Base-by-base conservation (phyloP, 1,140 invertebrate species). In the Metopolophium dirhodum region DNA sequence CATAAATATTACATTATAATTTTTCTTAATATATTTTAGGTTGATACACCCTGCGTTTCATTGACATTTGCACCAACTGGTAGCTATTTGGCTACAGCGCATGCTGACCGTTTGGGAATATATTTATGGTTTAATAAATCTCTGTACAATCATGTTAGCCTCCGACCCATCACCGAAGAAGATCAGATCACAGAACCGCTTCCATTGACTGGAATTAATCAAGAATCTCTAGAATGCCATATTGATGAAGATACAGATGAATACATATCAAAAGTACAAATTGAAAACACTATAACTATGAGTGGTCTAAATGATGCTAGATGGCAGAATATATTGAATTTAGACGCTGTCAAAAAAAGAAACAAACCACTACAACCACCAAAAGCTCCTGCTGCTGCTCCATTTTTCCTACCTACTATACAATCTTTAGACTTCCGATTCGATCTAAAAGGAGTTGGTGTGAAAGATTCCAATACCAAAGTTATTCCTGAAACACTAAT, bases 361-460 rank as follows among this genome's bases (percentile, higher is more conserved):
- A 99, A 99, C 95, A 99, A 99, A 95, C 98, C 99, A 0, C 98
- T 97, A 95, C 97, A 97, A 89, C 96, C 98, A 14, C 96, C 97
- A 0, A 98, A 98, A 94, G 96, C 96, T 2, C 97, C 97, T 0
- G 98, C 98, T 96, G 96, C 96, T 47, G 98, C 98, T 0, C 99
- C 99, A 1, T 99, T 99, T 95, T 99, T 99, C 95, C 95, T 99
- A 68, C 98, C 99, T 1, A 99, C 98, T 0, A 96, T 99, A 93
- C 96, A 98, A 1, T 98, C 98, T 6, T 95, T 99, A 23, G 96
- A 98, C 94, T 95, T 98, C 6, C 96, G 97, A 95, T 99, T 99
- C 95, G 98, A 98, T 95, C 95, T 98, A 14, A 95, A 96, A 94
- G 95, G 95, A 0, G 94, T 95, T 14, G 94, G 94, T 0, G 96